Evolutionary conservation across 2,113 vertebrate genomes (phyloP), one percentile per base, ranked within the genome.

Genomic region (Psittacula cyanocephala): DNA sequence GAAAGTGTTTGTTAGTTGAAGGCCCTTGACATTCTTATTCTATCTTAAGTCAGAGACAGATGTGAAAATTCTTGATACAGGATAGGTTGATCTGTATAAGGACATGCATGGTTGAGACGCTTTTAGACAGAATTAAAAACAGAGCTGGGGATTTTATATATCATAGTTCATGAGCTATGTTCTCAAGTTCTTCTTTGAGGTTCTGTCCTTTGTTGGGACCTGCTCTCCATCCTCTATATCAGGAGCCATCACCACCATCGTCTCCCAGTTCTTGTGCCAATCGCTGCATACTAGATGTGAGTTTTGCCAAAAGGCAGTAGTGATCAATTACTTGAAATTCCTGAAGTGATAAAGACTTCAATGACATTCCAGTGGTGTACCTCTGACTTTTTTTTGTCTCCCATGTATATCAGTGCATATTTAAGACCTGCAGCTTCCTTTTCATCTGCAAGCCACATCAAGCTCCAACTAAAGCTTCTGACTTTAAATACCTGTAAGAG

Each of bases 221-320:
- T 35, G 10, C 19, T 37, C 23, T 63, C 60, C n/a, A 16, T 11
- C 18, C 0, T 22, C 62, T n/a, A 1, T 52, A 67, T 14, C 33
- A 63, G 57, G 27, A 82, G 25, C 9, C 47, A 41, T 2, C 64
- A 62, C 13, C 74, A 63, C 39, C 85, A 71, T 18, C 15, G 17
- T 13, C 13, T 60, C 53, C 6, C 2, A 2, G n/a, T 29, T 88
- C 47, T n/a, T 44, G 17, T 68, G 24, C 29, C 71, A 57, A 14
- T 4, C 4, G 0, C 5, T n/a, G 29, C 9, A 8, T 22, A 0
- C 17, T 35, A n/a, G 72, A 37, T 46, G n/a, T 39, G 25, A 17
- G 44, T 14, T 88, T 83, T 82, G 68, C 39, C 76, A 80, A 62
- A 8, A 63, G 64, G 71, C 35, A 47, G 46, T 13, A 69, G 41